Base-by-base conservation (phyloP, 2,888 invertebrate genomes). In the Cephus runcator region DNA sequence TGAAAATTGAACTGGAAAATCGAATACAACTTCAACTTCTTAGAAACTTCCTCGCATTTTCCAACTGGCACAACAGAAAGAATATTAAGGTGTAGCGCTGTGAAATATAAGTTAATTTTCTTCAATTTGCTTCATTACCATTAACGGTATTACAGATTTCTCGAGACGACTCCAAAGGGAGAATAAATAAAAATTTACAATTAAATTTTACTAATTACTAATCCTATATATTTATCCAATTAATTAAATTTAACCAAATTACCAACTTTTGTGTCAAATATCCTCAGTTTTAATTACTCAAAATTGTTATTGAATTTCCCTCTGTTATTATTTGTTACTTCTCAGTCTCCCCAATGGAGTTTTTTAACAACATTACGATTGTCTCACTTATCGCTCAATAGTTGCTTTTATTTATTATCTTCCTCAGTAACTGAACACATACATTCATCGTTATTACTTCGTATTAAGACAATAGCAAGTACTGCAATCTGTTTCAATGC, bases 1-100 rank as follows among this genome's bases (percentile, higher is more conserved):
- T 69, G 75, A 40, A 71, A 75, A 36, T 77, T 36, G 36, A 77
- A 74, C 78, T 76, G 73, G 40, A 56, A 56, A 56, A 23, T 23
- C 56, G 56, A 56, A 56, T 56, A 56, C 40, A 40, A 40, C 9
- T 56, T 56, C 23, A 56, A 56, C 56, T 56, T 56, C 9, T 56
- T 23, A 56, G 56, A 56, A 56, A 56, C 23, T 56, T 56, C 2
- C 56, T 23, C 23, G 56, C 56, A 56, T 56, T 56, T 56, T 56
- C 56, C 56, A 56, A 56, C 56, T 23, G 56, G 56, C 56, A 56
- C 23, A 56, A 56, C 6, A 56, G 23, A 56, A 56, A 56, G 56
- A 56, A 56, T 56, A 56, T 56, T 23, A 56, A 23, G 56, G 9
- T 56, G 56, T 56, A 56, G 56, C 56, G 56, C 56, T 23, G 56